Percentiles rank a stretch among this genome's conserved stretches.
phyloP scores from a whole-genome alignment of 2,113 vertebrate species.

The Larimichthys crocea region DNA sequence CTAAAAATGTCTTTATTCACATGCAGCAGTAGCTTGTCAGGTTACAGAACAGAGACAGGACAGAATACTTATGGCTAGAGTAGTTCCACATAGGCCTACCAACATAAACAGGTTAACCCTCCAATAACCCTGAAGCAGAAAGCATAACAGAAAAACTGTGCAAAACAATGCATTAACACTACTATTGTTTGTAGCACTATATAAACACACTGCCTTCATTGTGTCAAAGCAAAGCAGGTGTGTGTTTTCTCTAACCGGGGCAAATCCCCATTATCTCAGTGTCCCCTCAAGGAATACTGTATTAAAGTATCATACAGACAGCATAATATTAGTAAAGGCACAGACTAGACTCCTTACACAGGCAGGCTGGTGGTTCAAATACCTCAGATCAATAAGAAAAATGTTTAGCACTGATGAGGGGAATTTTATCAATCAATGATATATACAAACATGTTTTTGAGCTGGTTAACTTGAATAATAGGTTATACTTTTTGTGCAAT shows the following conservation, averaged over 20 bases:
- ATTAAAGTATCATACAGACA: slow-evolving; percentile 56
- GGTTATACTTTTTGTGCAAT: slow-evolving; percentile 26
- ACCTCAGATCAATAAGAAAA: slow-evolving; percentile 24
- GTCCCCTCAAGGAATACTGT: slow-evolving; percentile 53
- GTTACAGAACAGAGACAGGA: slow-evolving; percentile 75
- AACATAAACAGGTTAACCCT: slow-evolving; percentile 35
- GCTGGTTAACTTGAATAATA: slow-evolving; percentile 19
- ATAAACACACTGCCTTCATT: slow-evolving; percentile 68
- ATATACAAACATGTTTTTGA: slow-evolving; percentile 18
- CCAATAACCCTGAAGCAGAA: slow-evolving; percentile 60
- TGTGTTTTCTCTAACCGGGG: slow-evolving; percentile 62
- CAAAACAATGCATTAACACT: slow-evolving; percentile 80
- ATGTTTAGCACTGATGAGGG: slow-evolving; percentile 20
- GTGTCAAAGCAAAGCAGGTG: slow-evolving; percentile 69
- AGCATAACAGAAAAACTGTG: slow-evolving; percentile 77
- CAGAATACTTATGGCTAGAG: slow-evolving; percentile 56
- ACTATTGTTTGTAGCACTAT: slow-evolving; percentile 64
- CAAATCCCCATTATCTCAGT: slow-evolving; percentile 17
- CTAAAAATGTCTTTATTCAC: slow-evolving; percentile 82
- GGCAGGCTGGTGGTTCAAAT: slow-evolving; percentile 32
- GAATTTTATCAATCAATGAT: slow-evolving; percentile 30
- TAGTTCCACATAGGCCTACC: slow-evolving; percentile 54
- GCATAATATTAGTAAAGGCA: slow-evolving; percentile 57
- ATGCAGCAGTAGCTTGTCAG: slow-evolving; percentile 81
- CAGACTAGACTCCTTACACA: slow-evolving; percentile 34